Base-by-base conservation (phyloP, 2,797 vertebrate genomes). In the Sylvia borin region DNA sequence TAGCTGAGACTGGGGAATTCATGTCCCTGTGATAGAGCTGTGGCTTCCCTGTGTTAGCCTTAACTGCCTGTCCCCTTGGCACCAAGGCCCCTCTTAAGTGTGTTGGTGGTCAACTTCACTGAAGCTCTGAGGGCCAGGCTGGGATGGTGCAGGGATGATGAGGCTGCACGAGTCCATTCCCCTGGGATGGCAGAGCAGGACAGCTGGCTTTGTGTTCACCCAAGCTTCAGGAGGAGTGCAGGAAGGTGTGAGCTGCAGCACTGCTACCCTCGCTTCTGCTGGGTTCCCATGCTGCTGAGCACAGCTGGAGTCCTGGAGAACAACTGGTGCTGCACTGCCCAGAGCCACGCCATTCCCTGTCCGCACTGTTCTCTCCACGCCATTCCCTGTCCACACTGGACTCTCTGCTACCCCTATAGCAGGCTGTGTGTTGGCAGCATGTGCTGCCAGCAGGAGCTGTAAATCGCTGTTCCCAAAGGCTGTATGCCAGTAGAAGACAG, bases 351-450 rank as follows among this genome's bases (percentile, higher is more conserved):
- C 0, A 0, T 16, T 54, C 38, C 47, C 43, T 10, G 2, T 50
- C 62, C 31, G 4, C 0, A 32, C 18, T 0, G 0, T 17, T 53
- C 36, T 38, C 43, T 50, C 53, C 25, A 5, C 0, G 5, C 7
- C 1, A 2, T 19, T 36, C 55, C 29, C 29, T 7, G 2, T 36
- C 58, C 54, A 11, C 5, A 1, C 29, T 1, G 6, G 62, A 55
- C 51, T 45, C 32, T 60, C 61, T 17, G 58, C 65, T 50, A 16
- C 66, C n/a, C 36, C 36, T 8, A 0, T 3, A 79, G 84, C 65
- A 47, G 60, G 16, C 66, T 32, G 17, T 5, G 1, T 1, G 8
- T 29, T 29, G 42, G 50, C 0, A 0, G 58, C 16, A 11, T 8
- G n/a, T 2, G 17, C 62, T 53, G 53, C 7, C 8, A 66, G 34